Conservation (phyloP, 2,113 vertebrate species). For the Chloroceryle aenea region DNA sequence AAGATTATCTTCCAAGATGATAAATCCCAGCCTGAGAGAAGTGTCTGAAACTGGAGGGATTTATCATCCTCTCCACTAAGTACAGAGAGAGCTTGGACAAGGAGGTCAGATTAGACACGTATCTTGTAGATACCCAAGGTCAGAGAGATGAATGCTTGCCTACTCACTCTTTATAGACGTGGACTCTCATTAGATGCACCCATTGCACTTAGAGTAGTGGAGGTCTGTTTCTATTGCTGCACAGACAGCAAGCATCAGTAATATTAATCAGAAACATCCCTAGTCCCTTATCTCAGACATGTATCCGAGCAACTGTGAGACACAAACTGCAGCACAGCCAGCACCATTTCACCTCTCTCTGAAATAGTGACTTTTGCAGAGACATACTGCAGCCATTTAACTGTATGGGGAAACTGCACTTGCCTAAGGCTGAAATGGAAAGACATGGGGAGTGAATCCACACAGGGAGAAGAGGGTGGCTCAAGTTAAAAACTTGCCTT, state of each 20-base stretch:
- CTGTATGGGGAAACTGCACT: not conserved
- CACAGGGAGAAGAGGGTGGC: not conserved
- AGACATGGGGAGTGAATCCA: not conserved
- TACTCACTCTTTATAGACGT: not conserved
- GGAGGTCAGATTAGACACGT: not conserved
- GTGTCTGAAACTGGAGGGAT: not conserved
- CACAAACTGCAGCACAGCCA: not conserved
- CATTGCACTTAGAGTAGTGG: not conserved
- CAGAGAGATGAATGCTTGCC: not conserved
- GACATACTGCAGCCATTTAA: not conserved
- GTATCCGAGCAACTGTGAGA: not conserved
- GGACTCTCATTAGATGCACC: not conserved
- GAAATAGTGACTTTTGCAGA: not conserved
- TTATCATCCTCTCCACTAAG: not conserved
- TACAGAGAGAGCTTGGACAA: not conserved
- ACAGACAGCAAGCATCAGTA: not conserved
- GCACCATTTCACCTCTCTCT: not conserved
- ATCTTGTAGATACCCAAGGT: not conserved
- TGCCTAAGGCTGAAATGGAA: not conserved
- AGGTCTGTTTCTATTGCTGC: not conserved
- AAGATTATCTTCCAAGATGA: not conserved
- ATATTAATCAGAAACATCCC: not conserved
- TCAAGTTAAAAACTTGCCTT: not conserved
- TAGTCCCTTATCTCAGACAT: not conserved
- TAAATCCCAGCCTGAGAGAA: not conserved